Base-by-base conservation (phyloP, 2,113 vertebrate species). In the Malurus cyaneus region DNA sequence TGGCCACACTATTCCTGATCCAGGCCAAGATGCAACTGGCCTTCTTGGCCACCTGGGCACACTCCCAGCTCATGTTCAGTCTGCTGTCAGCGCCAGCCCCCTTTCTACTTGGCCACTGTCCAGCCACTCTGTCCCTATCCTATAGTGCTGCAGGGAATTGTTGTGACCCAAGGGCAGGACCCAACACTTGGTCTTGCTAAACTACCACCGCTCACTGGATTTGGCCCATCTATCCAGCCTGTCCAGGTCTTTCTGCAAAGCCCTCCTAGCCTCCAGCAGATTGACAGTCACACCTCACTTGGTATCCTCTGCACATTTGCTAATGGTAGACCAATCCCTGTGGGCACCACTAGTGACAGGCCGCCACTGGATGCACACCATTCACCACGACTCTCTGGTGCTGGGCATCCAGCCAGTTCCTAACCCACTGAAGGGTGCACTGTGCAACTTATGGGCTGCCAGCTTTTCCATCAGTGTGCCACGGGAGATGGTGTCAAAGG, bases 321-420 rank as follows among this genome's bases (percentile, higher is more conserved):
- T 52, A 18, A 24, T 34, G 34, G 29, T 60, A 23, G 18, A 18
- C 29, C n/a, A 23, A 28, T 42, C 18, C 24, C 8, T 23, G 24
- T 4, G 7, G 15, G 5, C 15, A 5, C 6, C 25, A 31, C 66
- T 52, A 7, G 36, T 82, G 46, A 9, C 25, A 3, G 8, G 4
- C 8, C 3, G 0, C 34, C 64, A 41, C 3, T n/a, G 64, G 44
- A 26, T 69, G 34, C 18, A 9, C 18, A 49, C 23, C 0, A 1
- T 14, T 59, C 53, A n/a, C 18, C 23, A 0, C 7, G 34, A 28
- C 14, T n/a, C 34, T 41, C 42, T 50, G 65, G n/a, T 9, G 6
- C 14, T 2, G 1, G 34, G 7, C 14, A 3, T 41, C 17, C 65
- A 81, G 34, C 12, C 24, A 18, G 24, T 29, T 59, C 18, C 1